Base-by-base conservation (phyloP, 2,797 vertebrate genomes). In the Nyctalus aviator region DNA sequence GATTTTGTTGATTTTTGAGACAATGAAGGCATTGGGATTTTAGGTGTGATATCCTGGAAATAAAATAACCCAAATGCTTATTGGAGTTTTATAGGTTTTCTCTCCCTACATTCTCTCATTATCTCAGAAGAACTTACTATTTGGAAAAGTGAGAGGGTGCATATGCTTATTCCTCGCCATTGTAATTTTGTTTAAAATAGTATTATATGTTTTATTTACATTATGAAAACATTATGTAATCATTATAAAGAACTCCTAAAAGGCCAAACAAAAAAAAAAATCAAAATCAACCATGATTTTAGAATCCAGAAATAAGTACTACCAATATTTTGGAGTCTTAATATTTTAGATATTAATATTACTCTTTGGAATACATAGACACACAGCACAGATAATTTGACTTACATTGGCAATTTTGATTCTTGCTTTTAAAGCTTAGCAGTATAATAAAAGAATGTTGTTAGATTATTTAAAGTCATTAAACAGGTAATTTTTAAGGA, bases 351-450 rank as follows among this genome's bases (percentile, higher is more conserved):
- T 81, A 59, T 76, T 75, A 50, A 85, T 37, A 23, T 72, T 91
- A 77, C 37, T 62, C 83, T 50, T 87, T 92, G 9, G 14, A 35
- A 13, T 76, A 59, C 41, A 64, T 57, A 13, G n/a, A 84, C 62
- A 15, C 6, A 69, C 2, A 66, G 62, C 27, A 82, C 59, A 78
- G 94, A 81, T 76, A 77, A 84, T 79, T 92, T 3, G 17, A 78
- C 59, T 88, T 35, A 37, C 41, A 81, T 59, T 84, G 30, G 37
- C 0, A 66, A 2, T 76, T 88, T 94, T 82, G 5, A 53, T 46
- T 83, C 71, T 89, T 93, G 23, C 81, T 90, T 84, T 93, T 78
- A 32, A 94, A 95, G 84, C 7, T 75, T 73, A 95, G 18, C 27
- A 82, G 48, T 68, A 66, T 75, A 83, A 62, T n/a, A 94, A 46